These are phyloP conservation scores for Ptychadena robeensis DNA, from an alignment of 2,797 vertebrate genomes.

Conservation along the genomic window DNA sequence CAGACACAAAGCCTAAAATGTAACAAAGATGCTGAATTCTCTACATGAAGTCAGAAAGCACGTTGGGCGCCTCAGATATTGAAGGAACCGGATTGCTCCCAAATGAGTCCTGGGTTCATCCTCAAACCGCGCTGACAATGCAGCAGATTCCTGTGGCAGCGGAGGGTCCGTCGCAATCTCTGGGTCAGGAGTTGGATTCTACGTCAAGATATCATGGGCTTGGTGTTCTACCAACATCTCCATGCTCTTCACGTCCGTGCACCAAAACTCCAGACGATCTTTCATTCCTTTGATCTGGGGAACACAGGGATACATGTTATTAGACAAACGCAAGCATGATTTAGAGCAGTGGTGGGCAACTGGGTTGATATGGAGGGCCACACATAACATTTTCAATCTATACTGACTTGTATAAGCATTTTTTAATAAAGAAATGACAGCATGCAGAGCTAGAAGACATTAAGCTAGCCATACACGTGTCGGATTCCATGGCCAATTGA, in stretches of 20 bases:
- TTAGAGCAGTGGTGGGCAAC: too few species aligned
- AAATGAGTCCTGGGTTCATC: slow-evolving; percentile 50
- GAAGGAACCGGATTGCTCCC: slow-evolving; percentile 49
- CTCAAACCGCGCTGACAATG: slow-evolving; percentile 63
- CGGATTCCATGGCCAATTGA: too few species aligned
- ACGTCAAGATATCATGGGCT: slow-evolving; percentile 96
- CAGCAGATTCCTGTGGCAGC: slow-evolving; percentile 49
- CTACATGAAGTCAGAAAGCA: slow-evolving; percentile 38
- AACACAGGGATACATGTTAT: slow-evolving; percentile 26
- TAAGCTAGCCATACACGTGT: too few species aligned
- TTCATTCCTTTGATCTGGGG: slow-evolving; percentile 96
- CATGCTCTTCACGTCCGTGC: slow-evolving; percentile 94
- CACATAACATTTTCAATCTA: too few species aligned
- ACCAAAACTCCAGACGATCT: slow-evolving; percentile 94
- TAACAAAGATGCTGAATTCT: slow-evolving; percentile 65
- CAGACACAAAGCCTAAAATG: slow-evolving; percentile 66
- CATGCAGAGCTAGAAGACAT: too few species aligned
- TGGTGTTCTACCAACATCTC: slow-evolving; percentile 96
- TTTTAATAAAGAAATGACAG: too few species aligned
- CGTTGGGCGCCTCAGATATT: slow-evolving; percentile 53
- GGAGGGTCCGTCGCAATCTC: slow-evolving; percentile 42
- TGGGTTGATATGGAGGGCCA: too few species aligned
- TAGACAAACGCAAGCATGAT: background rate
- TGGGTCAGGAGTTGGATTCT: slow-evolving; percentile 58
- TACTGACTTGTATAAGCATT: too few species aligned